Conservation (phyloP, 2,888 invertebrate genomes). For the Steinernema scapterisci region DNA sequence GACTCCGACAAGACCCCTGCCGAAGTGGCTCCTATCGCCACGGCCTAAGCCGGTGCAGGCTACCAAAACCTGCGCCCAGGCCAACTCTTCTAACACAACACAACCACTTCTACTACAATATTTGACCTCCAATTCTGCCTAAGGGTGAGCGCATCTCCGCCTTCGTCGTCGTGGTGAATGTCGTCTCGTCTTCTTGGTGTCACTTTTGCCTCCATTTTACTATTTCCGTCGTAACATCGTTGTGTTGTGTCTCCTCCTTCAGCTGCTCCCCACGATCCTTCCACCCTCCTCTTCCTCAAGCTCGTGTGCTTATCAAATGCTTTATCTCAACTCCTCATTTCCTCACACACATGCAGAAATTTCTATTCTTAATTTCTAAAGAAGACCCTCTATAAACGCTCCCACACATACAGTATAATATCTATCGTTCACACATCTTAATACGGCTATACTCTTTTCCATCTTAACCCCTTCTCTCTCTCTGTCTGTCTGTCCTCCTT, state of each 20-base stretch:
- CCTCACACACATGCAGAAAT: constrained; percentile 9
- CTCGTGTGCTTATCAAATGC: constrained; percentile 30
- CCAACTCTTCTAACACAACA: neutral
- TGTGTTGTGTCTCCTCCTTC: neutral
- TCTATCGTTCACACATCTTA: neutral
- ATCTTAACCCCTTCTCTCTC: neutral
- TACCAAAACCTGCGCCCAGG: too few species aligned
- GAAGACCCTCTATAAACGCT: neutral
- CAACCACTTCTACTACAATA: constrained; percentile 3
- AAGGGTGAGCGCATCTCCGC: constrained; percentile 23
- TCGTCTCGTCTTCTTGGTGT: neutral
- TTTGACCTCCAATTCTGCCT: constrained; percentile 31
- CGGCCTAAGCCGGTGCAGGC: too few species aligned
- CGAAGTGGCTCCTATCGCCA: constrained; percentile 26
- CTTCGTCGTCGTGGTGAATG: neutral
- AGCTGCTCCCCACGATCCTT: neutral
- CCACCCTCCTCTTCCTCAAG: constrained; percentile 19
- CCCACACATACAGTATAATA: neutral
- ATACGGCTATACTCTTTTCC: constrained; percentile 19
- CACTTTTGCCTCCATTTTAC: neutral
- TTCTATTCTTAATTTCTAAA: constrained; percentile 2
- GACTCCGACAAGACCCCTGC: neutral
- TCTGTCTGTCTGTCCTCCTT: neutral
- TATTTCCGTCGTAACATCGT: neutral
- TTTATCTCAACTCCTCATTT: constrained; percentile 28